Base-by-base conservation (phyloP, 2,797 vertebrate species). In the Chrosomus eos region DNA sequence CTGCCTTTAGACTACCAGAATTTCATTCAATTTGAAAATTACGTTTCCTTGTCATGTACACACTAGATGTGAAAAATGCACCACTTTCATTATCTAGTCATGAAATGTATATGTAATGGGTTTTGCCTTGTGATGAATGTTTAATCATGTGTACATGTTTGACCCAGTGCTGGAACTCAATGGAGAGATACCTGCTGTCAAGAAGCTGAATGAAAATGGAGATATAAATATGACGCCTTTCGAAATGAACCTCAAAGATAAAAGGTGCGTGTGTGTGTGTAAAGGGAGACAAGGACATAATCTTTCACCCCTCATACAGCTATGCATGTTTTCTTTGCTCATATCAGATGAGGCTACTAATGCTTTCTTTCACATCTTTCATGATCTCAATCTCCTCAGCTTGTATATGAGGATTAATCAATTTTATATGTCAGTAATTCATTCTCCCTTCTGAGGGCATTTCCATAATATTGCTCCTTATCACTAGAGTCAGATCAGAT, bases 201-300 rank as follows among this genome's bases (percentile, higher is more conserved):
- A 88, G 84, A 90, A 92, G 68, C 87, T 2, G 0, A 89, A 73
- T 43, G 86, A 88, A 64, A 94, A 90, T 68, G 93, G 89, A 80
- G 91, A 92, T 83, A 92, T 92, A 5, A 91, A 88, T 91, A 95
- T 95, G 89, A 97, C 96, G n/a, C 85, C 91, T 28, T 99, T 98
- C 92, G 97, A 99, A 93, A 99, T 98, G 88, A 94, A 93, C 91
- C 93, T 99, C 87, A 99, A 96, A 92, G 97, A 98, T 87, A 96
- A 95, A 92, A 97, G 95, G 98, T 99, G 28, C 81, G 82, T 68
- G 40, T 80, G 21, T 71, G 26, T 84, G 79, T 67, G 58, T 82
- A n/a, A 14, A 28, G 45, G 70, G 53, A 67, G 55, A 55, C 18
- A 58, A 72, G 81, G 36, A 72, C 48, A 18, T 23, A 51, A 14